Conservation (phyloP, 1,140 invertebrate species). For the Diabrotica virgifera region DNA sequence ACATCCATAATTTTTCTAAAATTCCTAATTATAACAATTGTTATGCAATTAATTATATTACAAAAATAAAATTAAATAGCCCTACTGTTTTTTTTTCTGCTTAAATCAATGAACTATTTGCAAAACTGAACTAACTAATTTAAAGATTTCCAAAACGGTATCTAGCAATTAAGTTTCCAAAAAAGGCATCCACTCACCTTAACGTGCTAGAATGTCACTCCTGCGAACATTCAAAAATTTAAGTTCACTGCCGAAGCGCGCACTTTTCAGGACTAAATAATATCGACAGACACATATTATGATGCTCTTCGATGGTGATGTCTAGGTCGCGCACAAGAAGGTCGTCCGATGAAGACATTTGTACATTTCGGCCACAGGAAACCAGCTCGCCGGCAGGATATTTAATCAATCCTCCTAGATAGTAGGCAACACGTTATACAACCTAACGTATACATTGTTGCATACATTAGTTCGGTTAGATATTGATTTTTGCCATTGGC, state of each 20-base stretch:
- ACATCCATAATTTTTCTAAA: no score
- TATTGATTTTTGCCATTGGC: no score
- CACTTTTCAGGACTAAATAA: slow-evolving; percentile 14
- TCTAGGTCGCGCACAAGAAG: slow-evolving; percentile 16
- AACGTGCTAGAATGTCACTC: slow-evolving; percentile 18
- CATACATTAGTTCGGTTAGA: background rate
- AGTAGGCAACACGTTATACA: slow-evolving; percentile 10
- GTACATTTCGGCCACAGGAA: slow-evolving; percentile 1
- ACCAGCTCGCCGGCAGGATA: background rate
- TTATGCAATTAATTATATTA: no score
- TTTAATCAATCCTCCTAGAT: background rate
- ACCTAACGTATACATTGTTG: background rate
- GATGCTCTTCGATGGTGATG: slow-evolving; percentile 9
- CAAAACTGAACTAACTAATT: background rate
- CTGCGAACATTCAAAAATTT: slow-evolving; percentile 14
- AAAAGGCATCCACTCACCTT: slow-evolving; percentile 3
- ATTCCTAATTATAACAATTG: no score
- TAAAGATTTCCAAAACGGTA: background rate
- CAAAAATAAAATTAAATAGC: no score
- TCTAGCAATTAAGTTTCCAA: background rate
- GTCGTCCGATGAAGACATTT: slow-evolving; percentile 13
- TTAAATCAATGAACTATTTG: background rate
- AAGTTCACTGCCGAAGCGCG: slow-evolving; percentile 11
- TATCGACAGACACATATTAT: slow-evolving; percentile 7
- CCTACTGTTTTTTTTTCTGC: background rate